Evolutionary conservation across 2,113 vertebrate genomes (phyloP).

Genomic region (Malurus elegans): DNA sequence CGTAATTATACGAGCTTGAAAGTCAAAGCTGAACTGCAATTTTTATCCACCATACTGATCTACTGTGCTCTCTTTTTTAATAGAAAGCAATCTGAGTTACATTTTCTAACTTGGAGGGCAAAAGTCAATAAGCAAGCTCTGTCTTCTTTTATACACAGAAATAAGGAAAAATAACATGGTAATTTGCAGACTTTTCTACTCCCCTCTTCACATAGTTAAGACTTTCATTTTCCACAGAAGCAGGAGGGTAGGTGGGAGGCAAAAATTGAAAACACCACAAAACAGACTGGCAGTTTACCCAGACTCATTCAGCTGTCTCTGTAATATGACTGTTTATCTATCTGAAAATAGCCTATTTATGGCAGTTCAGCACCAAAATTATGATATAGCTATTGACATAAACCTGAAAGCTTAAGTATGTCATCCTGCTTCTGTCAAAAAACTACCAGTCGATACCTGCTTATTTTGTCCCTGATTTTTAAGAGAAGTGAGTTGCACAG

Average conservation of each 20-base stretch:
- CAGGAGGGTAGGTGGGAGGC: accelerated
- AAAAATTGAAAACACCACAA: background rate
- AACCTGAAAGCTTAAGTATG: background rate
- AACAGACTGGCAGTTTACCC: background rate
- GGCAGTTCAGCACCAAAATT: background rate
- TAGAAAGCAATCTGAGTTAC: background rate
- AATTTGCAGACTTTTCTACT: background rate
- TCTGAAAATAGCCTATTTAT: background rate
- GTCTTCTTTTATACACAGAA: background rate
- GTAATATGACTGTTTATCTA: background rate
- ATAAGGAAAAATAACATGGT: background rate
- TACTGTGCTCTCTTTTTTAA: background rate
- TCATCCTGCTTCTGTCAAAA: background rate
- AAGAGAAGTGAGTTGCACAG: background rate
- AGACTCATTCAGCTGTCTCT: background rate
- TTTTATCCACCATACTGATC: background rate
- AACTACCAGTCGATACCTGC: background rate
- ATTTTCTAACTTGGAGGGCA: background rate
- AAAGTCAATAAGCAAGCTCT: background rate
- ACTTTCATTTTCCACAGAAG: background rate
- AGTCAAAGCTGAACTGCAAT: background rate
- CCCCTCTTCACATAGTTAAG: background rate
- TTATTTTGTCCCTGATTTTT: background rate
- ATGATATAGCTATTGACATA: background rate
- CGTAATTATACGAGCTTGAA: background rate